Percentiles rank a stretch among this genome's conserved stretches.
phyloP scores from a whole-genome alignment of 2,888 invertebrate genomes.

The Trichopria drosophilae region DNA sequence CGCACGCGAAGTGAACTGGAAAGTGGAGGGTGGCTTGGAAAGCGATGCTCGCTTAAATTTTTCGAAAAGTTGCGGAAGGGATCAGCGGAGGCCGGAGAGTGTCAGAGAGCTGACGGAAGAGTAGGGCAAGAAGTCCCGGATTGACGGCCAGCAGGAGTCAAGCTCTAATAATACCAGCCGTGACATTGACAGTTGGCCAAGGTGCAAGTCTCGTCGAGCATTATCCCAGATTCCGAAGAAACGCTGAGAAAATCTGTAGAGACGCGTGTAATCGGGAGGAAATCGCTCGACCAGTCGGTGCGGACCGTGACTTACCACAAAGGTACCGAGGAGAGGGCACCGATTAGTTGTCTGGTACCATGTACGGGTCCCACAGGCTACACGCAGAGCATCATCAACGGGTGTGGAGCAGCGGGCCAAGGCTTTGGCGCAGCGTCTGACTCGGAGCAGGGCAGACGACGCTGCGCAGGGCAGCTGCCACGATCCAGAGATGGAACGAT shows the following conservation, averaged over 20 bases:
- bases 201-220: background rate
- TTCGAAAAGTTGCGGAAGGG: constrained; percentile 18
- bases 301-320: too few species aligned
- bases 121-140: too few species aligned
- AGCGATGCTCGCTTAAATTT: constrained; percentile 41
- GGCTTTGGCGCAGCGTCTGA: background rate
- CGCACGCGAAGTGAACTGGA: background rate
- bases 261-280: too few species aligned
- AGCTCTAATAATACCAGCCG: constrained; percentile 14
- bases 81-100: too few species aligned
- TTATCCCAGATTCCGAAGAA: too few species aligned
- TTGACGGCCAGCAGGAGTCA: constrained; percentile 1
- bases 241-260: too few species aligned
- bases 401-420: background rate
- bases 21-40: constrained; percentile 25
- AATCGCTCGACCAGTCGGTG: too few species aligned
- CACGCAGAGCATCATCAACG: constrained; percentile 1
- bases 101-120: too few species aligned
- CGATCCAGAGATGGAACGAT: constrained; percentile 31
- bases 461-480: too few species aligned
- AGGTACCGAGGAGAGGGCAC: too few species aligned
- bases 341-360: too few species aligned
- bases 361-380: background rate
- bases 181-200: constrained; percentile 26
- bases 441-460: background rate